phyloP scores from a whole-genome alignment of 2,797 vertebrate genomes.

The Pampus argenteus region DNA sequence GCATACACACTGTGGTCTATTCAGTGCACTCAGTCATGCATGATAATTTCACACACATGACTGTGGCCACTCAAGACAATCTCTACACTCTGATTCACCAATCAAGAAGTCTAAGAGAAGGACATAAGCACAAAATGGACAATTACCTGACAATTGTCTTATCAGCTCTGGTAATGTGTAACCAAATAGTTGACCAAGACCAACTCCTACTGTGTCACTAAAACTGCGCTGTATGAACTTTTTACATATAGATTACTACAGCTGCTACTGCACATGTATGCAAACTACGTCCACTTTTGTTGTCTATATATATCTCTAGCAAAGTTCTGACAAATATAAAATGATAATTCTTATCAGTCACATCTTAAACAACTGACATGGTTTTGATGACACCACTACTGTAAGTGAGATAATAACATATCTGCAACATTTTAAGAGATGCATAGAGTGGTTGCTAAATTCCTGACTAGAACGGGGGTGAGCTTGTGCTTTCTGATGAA shows the following conservation, averaged over 20 bases:
- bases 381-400: background rate
- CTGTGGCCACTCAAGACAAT: conserved; percentile 17
- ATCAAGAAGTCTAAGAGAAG: background rate
- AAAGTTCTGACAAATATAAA: background rate
- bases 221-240: conserved; percentile 37
- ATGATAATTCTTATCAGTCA: background rate
- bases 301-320: background rate
- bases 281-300: background rate
- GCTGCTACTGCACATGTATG: background rate
- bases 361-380: background rate
- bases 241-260: background rate
- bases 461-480: background rate
- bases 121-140: conserved; percentile 12
- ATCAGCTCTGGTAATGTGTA: conserved; percentile 53
- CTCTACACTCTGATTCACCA: conserved; percentile 12
- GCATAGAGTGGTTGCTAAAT: background rate
- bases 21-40: conserved; percentile 25
- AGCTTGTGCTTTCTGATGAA: background rate
- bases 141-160: background rate
- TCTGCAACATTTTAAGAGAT: background rate
- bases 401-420: background rate
- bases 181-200: conserved; percentile 27
- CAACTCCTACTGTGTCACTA: background rate
- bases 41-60: conserved; percentile 36
- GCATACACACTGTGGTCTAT: background rate